Base-by-base conservation (phyloP, 2,888 invertebrate genomes). In the Gisinianus flammeolus region DNA sequence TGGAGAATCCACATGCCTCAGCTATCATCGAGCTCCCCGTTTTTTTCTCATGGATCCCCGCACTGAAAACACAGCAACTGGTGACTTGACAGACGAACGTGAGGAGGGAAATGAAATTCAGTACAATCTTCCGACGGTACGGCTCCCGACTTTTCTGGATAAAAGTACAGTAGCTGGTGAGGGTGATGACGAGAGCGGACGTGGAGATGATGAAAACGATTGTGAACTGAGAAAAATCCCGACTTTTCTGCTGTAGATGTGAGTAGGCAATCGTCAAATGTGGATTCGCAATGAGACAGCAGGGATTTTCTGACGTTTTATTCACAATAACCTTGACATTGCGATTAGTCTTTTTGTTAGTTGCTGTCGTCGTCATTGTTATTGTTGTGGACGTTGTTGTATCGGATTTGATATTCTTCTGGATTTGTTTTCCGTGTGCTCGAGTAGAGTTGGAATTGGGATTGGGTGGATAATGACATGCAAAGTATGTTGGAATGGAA, bases 81-180 rank as follows among this genome's bases (percentile, higher is more conserved):
- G 31, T 28, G 10, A 67, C 28, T 67, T 67, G 67, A 3, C 2
- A 28, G 30, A 10, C 6, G 22, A 69, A 4, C 2, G n/a, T 31
- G 10, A 35, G 16, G 12, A 69, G 35, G 16, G n/a, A 33, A 8
- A 69, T 22, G n/a, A 69, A 24, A 44, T 69, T 69, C 69, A 35
- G 22, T 44, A n/a, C 16, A 1, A 58, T 58, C 2, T n/a, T 19
- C 22, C 58, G 8, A 2, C 58, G 3, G 2, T 58, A 58, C 58
- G 8, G 26, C 19, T 19, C 12, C 3, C 0, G 67, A 4, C 31
- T 4, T 30, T 10, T n/a, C n/a, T 69, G 33, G 5, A 69, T 69
- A 24, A 69, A 69, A 30, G 33, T 44, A 1, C 33, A 35, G 35
- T 3, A 35, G 44, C 19, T 69, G 8, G 24, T 22, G 19, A 30